Conservation (phyloP, 2,113 vertebrate genomes). For the Nerophis lumbriciformis region DNA sequence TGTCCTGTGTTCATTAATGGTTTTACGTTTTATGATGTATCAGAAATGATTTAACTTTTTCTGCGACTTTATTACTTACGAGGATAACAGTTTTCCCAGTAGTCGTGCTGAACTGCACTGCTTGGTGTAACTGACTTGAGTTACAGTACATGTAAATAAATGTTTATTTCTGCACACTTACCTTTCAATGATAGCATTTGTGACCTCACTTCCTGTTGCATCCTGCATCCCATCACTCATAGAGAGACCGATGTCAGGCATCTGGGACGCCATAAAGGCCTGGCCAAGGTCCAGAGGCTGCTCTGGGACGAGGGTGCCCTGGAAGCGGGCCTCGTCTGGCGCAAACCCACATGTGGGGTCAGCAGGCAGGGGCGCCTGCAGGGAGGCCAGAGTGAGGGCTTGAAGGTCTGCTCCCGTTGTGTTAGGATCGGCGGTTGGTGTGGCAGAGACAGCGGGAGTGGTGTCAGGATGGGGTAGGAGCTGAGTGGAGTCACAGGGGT, state of each 20-base stretch:
- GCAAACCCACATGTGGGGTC: conserved; percentile 58
- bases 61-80: too few species aligned
- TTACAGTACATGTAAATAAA: background rate
- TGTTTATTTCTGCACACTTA: conserved; percentile 23
- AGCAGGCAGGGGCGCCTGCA: conserved; percentile 34
- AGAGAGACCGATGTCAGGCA: conserved; percentile 52
- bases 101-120: too few species aligned
- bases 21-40: too few species aligned
- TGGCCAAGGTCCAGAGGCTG: conserved; percentile 55
- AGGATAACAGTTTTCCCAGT: too few species aligned
- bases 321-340: conserved; percentile 46
- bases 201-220: conserved; percentile 35
- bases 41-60: too few species aligned
- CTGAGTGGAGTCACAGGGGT: conserved; percentile 66
- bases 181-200: conserved; percentile 59
- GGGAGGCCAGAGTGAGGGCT: conserved; percentile 50
- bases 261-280: conserved; percentile 58
- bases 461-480: conserved; percentile 30
- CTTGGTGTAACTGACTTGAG: background rate
- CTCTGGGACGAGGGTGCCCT: conserved; percentile 40
- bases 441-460: conserved; percentile 7
- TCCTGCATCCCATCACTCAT: conserved; percentile 46
- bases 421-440: conserved; percentile 2
- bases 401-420: conserved; percentile 42
- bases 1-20: too few species aligned